These are phyloP conservation scores for Spinibarbus caldwelli DNA, from an alignment of 2,797 vertebrate genomes.

Conservation along the genomic window DNA sequence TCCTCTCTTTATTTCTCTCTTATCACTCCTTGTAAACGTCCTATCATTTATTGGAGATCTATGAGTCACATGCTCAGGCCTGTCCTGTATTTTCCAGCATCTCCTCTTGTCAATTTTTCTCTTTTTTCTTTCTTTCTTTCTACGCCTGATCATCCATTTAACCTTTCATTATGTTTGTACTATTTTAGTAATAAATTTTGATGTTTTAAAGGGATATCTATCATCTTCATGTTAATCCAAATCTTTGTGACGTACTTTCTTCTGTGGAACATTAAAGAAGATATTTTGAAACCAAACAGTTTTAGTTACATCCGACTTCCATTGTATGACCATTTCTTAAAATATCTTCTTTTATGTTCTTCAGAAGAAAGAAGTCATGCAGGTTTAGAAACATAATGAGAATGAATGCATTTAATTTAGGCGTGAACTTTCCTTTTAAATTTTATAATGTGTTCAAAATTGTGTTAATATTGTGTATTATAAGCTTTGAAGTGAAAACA, in stretches of 20 bases:
- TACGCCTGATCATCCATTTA: background rate
- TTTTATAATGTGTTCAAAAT: background rate
- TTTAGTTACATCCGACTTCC: background rate
- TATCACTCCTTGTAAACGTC: constrained; percentile 10
- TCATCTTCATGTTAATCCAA: background rate
- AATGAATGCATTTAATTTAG: background rate
- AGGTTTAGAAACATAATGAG: background rate
- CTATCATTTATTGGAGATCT: constrained; percentile 45
- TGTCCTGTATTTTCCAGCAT: constrained; percentile 9
- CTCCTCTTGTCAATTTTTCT: constrained; percentile 1
- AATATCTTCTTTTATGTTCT: background rate
- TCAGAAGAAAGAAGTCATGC: background rate
- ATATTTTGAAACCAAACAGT: background rate
- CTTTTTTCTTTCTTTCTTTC: background rate
- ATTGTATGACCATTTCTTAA: background rate
- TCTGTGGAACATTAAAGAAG: background rate
- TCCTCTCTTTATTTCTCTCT: constrained; percentile 16
- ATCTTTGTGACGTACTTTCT: background rate
- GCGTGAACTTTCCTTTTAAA: background rate
- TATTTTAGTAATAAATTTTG: background rate
- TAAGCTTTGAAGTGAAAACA: background rate
- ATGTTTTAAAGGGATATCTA: background rate
- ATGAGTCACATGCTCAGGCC: constrained; percentile 25
- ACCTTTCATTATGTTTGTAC: background rate
- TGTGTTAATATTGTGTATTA: background rate